phyloP scores from a whole-genome alignment of 2,888 invertebrate species.

The Onchidella celtica region DNA sequence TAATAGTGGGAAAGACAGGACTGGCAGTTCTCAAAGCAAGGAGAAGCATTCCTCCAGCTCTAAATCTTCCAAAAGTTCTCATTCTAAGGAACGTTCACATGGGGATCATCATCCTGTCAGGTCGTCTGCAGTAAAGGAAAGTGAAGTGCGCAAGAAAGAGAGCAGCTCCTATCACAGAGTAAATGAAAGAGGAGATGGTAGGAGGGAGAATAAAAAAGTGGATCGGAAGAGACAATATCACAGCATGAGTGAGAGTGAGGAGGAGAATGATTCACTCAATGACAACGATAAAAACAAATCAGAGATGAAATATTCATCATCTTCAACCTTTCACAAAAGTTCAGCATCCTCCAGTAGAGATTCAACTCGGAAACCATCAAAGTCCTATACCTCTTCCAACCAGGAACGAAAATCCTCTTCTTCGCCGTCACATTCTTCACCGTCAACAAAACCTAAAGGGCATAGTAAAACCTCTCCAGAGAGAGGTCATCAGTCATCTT shows the following conservation, averaged over 20 bases:
- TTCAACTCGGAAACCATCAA: neutral
- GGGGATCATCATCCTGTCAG: neutral
- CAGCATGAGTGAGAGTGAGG: conserved; percentile 28
- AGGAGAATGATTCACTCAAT: conserved; percentile 5
- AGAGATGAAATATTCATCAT: neutral
- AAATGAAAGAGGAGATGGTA: conserved; percentile 1
- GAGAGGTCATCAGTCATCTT: neutral
- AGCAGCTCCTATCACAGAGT: neutral
- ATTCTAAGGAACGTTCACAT: neutral
- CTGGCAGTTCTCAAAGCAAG: too few species aligned
- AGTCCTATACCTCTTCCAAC: neutral
- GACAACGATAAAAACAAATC: neutral
- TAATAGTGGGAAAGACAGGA: too few species aligned
- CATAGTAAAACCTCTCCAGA: neutral
- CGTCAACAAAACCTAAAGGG: too few species aligned
- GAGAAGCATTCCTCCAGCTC: neutral
- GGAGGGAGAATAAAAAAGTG: neutral
- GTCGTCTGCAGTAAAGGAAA: neutral
- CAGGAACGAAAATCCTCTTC: neutral
- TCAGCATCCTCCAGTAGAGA: neutral
- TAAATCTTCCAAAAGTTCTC: neutral
- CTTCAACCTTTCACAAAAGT: neutral
- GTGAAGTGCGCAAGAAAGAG: neutral
- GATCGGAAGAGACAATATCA: conserved; percentile 37
- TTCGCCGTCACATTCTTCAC: neutral